Conservation (phyloP, 2,888 invertebrate species). For the Drosophila nigricruria region DNA sequence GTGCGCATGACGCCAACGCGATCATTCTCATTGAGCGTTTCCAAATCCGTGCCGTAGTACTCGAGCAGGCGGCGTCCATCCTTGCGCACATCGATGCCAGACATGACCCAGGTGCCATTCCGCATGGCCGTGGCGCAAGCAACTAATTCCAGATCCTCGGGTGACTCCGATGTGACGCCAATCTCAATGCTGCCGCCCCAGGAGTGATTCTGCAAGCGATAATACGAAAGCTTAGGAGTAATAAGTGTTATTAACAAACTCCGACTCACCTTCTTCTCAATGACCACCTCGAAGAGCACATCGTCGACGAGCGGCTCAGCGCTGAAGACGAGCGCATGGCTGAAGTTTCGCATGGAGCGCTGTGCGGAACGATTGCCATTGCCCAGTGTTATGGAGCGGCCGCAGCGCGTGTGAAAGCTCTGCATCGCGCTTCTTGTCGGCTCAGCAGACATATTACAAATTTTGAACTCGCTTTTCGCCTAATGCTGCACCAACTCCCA, state of each 20-base stretch:
- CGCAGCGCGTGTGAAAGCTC: conserved; percentile 88
- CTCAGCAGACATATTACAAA: conserved; percentile 48
- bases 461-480: conserved; percentile 1
- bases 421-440: conserved; percentile 36
- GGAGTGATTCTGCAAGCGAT: conserved; percentile 88
- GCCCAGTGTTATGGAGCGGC: conserved; percentile 92
- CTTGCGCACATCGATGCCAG: conserved; percentile 93
- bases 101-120: conserved; percentile 96
- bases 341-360: conserved; percentile 92
- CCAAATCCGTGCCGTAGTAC: conserved; percentile 94
- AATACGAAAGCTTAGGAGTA: conserved; percentile 17
- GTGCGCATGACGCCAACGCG: conserved; percentile 94
- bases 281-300: conserved; percentile 93
- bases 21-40: conserved; percentile 92
- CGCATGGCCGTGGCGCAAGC: conserved; percentile 92
- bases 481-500: conserved; percentile 3
- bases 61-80: conserved; percentile 93
- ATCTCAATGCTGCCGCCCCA: conserved; percentile 92
- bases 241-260: too few relatives aligned
- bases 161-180: conserved; percentile 90
- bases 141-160: conserved; percentile 89
- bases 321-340: conserved; percentile 94
- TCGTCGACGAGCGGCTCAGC: conserved; percentile 92
- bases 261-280: conserved; percentile 92
- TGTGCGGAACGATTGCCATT: conserved; percentile 94